A percentile compares a stretch with the other conserved stretches of the same genome.
phyloP scores from a whole-genome alignment of 2,113 vertebrate species.

The Maccullochella peelii region DNA sequence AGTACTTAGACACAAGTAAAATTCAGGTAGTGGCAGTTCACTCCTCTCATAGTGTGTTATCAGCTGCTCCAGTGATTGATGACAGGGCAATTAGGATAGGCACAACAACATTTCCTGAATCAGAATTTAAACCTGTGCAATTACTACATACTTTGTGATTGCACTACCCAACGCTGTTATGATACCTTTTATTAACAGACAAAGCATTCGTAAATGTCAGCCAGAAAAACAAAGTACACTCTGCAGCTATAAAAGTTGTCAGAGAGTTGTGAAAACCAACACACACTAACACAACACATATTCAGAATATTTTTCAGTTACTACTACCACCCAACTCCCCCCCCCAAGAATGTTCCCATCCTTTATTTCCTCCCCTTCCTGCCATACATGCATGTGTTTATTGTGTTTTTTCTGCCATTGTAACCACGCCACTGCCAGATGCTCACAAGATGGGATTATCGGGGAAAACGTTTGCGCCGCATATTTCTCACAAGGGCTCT shows the following conservation, averaged over 20 bases:
- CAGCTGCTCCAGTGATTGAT: conserved; percentile 35
- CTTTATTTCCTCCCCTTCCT: conserved; percentile 61
- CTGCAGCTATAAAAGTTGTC: conserved; percentile 29
- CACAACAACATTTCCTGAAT: conserved; percentile 41
- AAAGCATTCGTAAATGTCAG: conserved; percentile 5
- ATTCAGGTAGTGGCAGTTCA: conserved; percentile 14
- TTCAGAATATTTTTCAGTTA: conserved; percentile 36
- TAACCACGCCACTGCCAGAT: conserved; percentile 77
- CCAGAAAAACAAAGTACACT: not conserved
- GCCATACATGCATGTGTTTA: conserved; percentile 67
- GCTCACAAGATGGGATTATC: conserved; percentile 82
- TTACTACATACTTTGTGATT: conserved; percentile 28
- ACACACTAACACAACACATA: conserved; percentile 6
- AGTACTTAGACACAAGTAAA: conserved; percentile 2
- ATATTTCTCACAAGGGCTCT: conserved; percentile 81
- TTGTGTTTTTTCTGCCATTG: conserved; percentile 71
- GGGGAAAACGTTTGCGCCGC: conserved; percentile 78
- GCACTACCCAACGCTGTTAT: not conserved
- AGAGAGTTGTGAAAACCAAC: conserved; percentile 19
- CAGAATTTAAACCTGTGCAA: conserved; percentile 36
- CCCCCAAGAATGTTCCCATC: conserved; percentile 55
- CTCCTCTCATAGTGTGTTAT: conserved; percentile 21
- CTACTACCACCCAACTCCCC: conserved; percentile 24
- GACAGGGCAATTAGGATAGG: conserved; percentile 37
- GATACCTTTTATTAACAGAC: conserved; percentile 29